Base-by-base conservation (phyloP, 1,140 invertebrate genomes). In the Euborellia annulipes region DNA sequence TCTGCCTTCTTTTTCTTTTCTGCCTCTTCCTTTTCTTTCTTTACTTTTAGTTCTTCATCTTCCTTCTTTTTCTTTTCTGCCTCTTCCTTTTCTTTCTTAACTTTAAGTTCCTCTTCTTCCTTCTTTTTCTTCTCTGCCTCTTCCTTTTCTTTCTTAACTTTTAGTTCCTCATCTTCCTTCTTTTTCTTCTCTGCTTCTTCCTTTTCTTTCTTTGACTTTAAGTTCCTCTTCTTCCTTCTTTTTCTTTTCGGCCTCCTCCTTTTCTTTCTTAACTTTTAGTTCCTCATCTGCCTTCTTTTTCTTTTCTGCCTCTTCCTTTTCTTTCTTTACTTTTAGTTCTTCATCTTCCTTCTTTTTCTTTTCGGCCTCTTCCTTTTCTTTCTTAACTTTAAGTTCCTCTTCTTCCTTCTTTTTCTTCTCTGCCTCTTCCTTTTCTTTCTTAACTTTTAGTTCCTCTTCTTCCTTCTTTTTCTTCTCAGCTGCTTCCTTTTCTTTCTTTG, bases 231-330 rank as follows among this genome's bases (percentile, higher is more conserved):
- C 46, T 3, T 56, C 53, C 51, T 61, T 62, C 36, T 58, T 54
- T 17, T 62, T 58, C 40, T 59, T 60, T 42, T 65, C 59, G n/a
- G 4, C 11, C 23, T 6, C 4, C 11, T 27, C 23, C 4, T 55
- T 59, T 47, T 63, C 57, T 14, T 57, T 55, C 48, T 64, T 64
- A 18, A 53, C 55, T 43, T 61, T 62, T 45, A 43, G 44, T 42
- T 58, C 55, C 20, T 43, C 43, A 38, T 55, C 44, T 39, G 58
- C 51, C 27, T 54, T 52, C 2, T 52, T 55, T 20, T 53, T 43
- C 36, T 38, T 50, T 43, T 42, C 40, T 30, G 8, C 9, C 20
- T 46, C 43, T 42, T 55, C 58, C 16, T 57, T 55, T 36, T 52
- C 47, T 49, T 61, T 56, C 41, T 57, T 54, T 16, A 32, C 54